Conservation (phyloP, 1,140 invertebrate species). For the Aphis gossypii region DNA sequence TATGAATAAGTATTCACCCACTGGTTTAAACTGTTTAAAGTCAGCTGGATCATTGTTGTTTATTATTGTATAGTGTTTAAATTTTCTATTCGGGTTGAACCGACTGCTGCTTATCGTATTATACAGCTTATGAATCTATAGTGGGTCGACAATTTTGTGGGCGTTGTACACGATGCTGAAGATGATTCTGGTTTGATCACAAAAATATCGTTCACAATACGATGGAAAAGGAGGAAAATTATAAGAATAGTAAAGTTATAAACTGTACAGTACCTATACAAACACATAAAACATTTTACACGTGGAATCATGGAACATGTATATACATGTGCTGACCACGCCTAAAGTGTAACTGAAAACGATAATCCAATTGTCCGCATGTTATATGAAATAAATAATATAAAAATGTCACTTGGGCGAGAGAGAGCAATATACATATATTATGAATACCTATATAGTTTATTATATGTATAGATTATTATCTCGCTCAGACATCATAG, state of each 20-base stretch:
- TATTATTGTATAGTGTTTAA: constrained; percentile 22
- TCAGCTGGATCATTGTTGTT: constrained; percentile 33
- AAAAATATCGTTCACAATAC: not conserved
- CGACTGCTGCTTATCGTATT: not conserved
- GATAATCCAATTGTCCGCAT: constrained; percentile 28
- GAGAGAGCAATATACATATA: not conserved
- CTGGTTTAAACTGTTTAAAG: constrained; percentile 38
- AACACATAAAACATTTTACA: not conserved
- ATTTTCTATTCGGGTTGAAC: not conserved
- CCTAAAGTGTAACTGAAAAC: constrained; percentile 39
- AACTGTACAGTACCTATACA: not conserved
- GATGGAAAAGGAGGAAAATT: constrained; percentile 18
- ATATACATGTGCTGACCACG: not conserved
- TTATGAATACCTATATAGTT: not conserved
- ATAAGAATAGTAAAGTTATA: not conserved
- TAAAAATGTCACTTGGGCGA: constrained; percentile 19
- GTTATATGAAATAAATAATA: constrained; percentile 26
- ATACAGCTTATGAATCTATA: constrained; percentile 4
- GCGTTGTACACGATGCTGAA: constrained; percentile 18
- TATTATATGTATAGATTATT: constrained; percentile 20
- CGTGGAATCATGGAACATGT: not conserved
- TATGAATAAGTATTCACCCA: constrained; percentile 35
- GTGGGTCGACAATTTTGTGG: constrained; percentile 42
- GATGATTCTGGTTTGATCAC: constrained; percentile 10
- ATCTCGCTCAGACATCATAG: not conserved